Conservation (phyloP, 2,888 invertebrate genomes). For the Scaptomyza parva region DNA sequence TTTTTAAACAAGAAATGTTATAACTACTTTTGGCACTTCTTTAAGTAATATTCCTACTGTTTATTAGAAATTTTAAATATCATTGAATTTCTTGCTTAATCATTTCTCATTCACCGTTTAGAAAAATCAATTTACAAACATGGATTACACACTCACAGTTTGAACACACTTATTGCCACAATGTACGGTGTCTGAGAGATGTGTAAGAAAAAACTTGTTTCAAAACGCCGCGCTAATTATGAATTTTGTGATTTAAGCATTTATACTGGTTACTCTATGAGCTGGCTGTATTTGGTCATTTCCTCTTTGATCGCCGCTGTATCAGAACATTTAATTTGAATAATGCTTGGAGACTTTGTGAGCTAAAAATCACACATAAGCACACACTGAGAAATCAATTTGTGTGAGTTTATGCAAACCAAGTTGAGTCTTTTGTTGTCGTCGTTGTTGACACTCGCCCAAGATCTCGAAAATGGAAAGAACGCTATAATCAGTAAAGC, state of each 20-base stretch:
- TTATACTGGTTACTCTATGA: neutral
- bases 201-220: constrained; percentile 61
- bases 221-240: constrained; percentile 36
- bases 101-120: neutral
- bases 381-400: neutral
- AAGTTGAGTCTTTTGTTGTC: constrained; percentile 21
- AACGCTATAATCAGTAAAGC: constrained; percentile 48
- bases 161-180: neutral
- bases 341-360: constrained; percentile 44
- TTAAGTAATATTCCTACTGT: neutral
- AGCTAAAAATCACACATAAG: constrained; percentile 45
- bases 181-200: neutral
- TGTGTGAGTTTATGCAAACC: constrained; percentile 40
- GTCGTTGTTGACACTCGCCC: constrained; percentile 25
- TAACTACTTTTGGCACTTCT: neutral
- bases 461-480: constrained; percentile 26
- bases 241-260: constrained; percentile 10
- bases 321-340: constrained; percentile 68
- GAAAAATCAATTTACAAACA: constrained; percentile 7
- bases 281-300: constrained; percentile 68
- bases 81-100: neutral
- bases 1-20: no score
- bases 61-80: neutral
- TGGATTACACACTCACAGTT: constrained; percentile 3
- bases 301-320: constrained; percentile 50